Evolutionary conservation across 2,888 invertebrate species (phyloP), one percentile per base, ranked within the genome.

Genomic region (Tetragnatha montana): DNA sequence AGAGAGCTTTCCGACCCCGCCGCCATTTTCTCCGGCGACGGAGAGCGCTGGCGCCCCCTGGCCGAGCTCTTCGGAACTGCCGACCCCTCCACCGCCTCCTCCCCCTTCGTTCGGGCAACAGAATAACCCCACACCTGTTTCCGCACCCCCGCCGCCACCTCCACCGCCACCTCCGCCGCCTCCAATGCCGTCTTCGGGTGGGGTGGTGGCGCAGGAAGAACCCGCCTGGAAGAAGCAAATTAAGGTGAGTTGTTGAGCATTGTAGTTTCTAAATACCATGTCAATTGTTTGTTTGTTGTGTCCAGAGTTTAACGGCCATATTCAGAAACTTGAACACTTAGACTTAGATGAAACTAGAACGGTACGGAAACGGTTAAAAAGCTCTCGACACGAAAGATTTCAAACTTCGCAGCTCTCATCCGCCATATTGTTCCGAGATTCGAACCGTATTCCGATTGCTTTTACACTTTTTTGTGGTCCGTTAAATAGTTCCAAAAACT

Each of bases 141-240:
- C 75, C 74, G 75, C 86, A 35, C 94, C 95, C 75, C 94, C 95
- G 7, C 94, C 95, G 88, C 93, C 96, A 92, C 95, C 95, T 51
- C 94, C 96, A 92, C 94, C 95, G 22, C 95, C 95, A 91, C 94
- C 95, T 85, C 82, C 92, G 81, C 88, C 94, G 93, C 92, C 95
- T 94, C 79, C 94, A 93, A 35, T 93, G 82, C 84, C 91, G 3
- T 88, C 94, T 93, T 35, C 94, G 93, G 90, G 92, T 70, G 73
- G 80, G 14, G 80, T 81, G 8, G 80, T 81, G 7, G n/a, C 68
- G n/a, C 49, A 84, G 10, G 86, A 81, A 74, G 51, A 89, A 50
- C 91, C 91, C 8, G 84, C 90, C 21, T 91, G 91, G 91, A 90
- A 90, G 21, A 86, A 82, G 79, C 89, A 90, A 82, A 86, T 90